Conservation (phyloP, 2,113 vertebrate species). For the Glaucidium brasilianum region DNA sequence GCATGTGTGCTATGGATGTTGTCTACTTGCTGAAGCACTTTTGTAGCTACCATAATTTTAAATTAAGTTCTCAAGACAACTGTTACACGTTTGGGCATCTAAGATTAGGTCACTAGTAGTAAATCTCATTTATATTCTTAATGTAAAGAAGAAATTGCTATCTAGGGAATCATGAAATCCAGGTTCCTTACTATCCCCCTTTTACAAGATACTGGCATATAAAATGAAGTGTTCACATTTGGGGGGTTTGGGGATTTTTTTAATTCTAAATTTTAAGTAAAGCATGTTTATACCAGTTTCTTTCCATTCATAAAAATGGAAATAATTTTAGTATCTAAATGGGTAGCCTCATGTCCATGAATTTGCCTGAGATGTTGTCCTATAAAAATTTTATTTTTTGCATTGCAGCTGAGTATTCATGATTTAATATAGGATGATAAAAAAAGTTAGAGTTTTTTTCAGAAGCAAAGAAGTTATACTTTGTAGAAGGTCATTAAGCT, state of each 20-base stretch:
- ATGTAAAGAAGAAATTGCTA: constrained; percentile 60
- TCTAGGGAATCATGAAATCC: constrained; percentile 57
- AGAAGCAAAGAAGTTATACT: constrained; percentile 48
- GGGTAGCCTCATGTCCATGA: constrained; percentile 41
- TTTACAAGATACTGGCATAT: constrained; percentile 54
- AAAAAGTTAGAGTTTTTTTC: constrained; percentile 54
- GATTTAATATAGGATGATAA: constrained; percentile 55
- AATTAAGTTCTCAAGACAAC: constrained; percentile 73
- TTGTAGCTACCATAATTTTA: constrained; percentile 70
- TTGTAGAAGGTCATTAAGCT: constrained; percentile 55
- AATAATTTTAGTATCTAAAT: constrained; percentile 50
- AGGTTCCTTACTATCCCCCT: constrained; percentile 36
- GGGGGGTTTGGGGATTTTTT: constrained; percentile 9
- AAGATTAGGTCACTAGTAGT: constrained; percentile 67
- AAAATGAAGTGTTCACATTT: constrained; percentile 58
- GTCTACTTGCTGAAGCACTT: constrained; percentile 54
- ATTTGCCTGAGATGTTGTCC: constrained; percentile 50
- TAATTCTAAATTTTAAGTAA: constrained; percentile 61
- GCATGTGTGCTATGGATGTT: not conserved
- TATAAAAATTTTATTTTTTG: constrained; percentile 61
- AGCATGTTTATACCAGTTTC: constrained; percentile 50
- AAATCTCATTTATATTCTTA: constrained; percentile 75
- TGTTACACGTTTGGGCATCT: constrained; percentile 64
- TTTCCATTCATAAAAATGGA: constrained; percentile 71
- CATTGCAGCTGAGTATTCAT: constrained; percentile 52